These are phyloP conservation scores for Periphyllus acericola DNA, from an alignment of 2,888 invertebrate species.

Conservation along the genomic window DNA sequence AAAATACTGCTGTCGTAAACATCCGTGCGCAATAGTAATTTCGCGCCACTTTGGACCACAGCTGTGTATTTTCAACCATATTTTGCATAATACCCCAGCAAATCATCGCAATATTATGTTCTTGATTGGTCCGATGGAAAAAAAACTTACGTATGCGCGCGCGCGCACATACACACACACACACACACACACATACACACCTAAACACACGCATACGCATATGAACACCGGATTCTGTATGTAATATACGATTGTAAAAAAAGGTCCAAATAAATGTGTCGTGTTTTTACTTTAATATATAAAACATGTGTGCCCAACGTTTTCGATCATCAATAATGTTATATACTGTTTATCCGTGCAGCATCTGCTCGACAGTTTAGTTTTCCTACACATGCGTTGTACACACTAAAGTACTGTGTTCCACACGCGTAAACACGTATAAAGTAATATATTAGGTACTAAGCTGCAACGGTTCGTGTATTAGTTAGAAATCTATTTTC, in stretches of 20 bases:
- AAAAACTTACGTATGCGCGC: not conserved
- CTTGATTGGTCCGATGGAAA: not conserved
- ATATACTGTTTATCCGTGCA: constrained; percentile 22
- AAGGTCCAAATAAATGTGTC: constrained; percentile 27
- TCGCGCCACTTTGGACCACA: not conserved
- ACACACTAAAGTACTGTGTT: not conserved
- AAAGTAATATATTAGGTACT: no score
- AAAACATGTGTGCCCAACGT: constrained; percentile 39
- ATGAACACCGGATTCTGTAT: constrained; percentile 8
- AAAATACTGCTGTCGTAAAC: not conserved
- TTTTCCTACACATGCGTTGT: not conserved
- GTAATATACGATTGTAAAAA: not conserved
- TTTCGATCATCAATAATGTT: constrained; percentile 49
- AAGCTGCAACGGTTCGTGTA: not conserved
- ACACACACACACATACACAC: not conserved
- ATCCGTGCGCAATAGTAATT: not conserved
- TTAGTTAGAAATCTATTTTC: not conserved
- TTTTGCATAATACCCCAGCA: not conserved
- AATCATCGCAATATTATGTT: not conserved
- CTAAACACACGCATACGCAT: not conserved
- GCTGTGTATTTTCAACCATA: not conserved
- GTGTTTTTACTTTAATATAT: not conserved
- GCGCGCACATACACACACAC: not conserved
- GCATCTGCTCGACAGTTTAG: constrained; percentile 35
- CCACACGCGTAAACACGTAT: not conserved